phyloP scores from a whole-genome alignment of 2,797 vertebrate species.

The Enoplosus armatus region DNA sequence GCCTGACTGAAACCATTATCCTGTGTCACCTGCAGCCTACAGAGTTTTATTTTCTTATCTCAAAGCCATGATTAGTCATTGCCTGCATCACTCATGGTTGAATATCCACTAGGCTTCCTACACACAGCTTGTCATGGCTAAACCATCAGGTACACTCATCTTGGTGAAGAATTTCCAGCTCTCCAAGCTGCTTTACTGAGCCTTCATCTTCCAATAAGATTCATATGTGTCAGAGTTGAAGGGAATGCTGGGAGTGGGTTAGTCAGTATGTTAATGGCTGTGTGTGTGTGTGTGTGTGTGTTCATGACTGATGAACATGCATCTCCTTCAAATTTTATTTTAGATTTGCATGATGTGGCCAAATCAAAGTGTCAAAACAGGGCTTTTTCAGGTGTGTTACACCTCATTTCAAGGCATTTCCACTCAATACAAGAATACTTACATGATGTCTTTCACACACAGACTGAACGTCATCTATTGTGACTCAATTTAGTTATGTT shows the following conservation, averaged over 20 bases:
- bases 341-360: slow-evolving; percentile 16
- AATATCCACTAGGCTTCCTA: slow-evolving; percentile 40
- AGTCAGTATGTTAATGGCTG: slow-evolving; percentile 44
- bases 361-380: slow-evolving; percentile 21
- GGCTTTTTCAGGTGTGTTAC: neutral
- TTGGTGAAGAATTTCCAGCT: slow-evolving; percentile 55
- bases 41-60: slow-evolving; percentile 61
- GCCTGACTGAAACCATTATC: slow-evolving; percentile 42
- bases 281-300: slow-evolving; percentile 17
- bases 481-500: neutral
- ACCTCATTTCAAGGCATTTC: neutral
- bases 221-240: slow-evolving; percentile 41
- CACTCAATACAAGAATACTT: neutral
- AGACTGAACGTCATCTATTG: no score
- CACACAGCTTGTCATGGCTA: slow-evolving; percentile 46
- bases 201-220: slow-evolving; percentile 39
- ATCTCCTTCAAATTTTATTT: no score
- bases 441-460: no score
- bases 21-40: slow-evolving; percentile 33
- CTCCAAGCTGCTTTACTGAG: slow-evolving; percentile 45
- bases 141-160: slow-evolving; percentile 58
- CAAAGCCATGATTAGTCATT: slow-evolving; percentile 55
- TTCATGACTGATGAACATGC: neutral
- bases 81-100: slow-evolving; percentile 41
- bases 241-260: slow-evolving; percentile 27